Conservation (phyloP, 35 echinoderm and acorn worm genomes). For the Lytechinus variegatus region DNA sequence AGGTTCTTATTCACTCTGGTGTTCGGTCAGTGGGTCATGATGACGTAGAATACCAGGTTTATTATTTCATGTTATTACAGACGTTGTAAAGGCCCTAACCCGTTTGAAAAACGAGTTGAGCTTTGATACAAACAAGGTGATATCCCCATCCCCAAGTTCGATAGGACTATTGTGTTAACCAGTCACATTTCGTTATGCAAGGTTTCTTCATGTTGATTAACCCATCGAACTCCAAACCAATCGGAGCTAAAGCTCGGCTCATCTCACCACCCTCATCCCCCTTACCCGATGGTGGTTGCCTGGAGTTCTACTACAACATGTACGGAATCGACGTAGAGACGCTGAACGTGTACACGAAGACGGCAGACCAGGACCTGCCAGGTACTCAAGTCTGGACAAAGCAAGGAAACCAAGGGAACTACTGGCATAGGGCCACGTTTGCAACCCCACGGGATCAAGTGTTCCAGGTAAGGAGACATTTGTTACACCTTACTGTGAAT, state of each 20-base stretch:
- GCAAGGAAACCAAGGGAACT: slow-evolving; percentile 67
- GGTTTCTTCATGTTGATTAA: slow-evolving; percentile 60
- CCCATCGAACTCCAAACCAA: background rate
- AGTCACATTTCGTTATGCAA: background rate
- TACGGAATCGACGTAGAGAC: slow-evolving; percentile 78
- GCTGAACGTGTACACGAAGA: slow-evolving; percentile 75
- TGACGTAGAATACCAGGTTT: too few relatives aligned
- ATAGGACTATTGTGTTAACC: too few relatives aligned
- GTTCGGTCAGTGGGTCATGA: too few relatives aligned
- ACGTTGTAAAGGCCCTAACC: too few relatives aligned
- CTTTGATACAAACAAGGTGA: too few relatives aligned
- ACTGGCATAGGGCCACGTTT: slow-evolving; percentile 79
- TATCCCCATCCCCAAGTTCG: too few relatives aligned
- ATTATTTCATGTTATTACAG: too few relatives aligned
- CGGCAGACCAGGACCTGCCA: slow-evolving; percentile 17
- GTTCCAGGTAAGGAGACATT: slow-evolving; percentile 43
- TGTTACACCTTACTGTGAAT: background rate
- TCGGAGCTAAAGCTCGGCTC: slow-evolving; percentile 60
- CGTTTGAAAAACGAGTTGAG: too few relatives aligned
- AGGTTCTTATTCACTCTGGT: too few relatives aligned
- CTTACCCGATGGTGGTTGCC: slow-evolving; percentile 39
- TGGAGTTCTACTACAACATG: slow-evolving; percentile 94
- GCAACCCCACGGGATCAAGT: background rate
- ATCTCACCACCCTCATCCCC: slow-evolving; percentile 49
- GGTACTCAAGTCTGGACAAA: slow-evolving; percentile 50